Evolutionary conservation across 2,797 vertebrate genomes (phyloP).

Genomic region (Neosilurus hyrtlii): DNA sequence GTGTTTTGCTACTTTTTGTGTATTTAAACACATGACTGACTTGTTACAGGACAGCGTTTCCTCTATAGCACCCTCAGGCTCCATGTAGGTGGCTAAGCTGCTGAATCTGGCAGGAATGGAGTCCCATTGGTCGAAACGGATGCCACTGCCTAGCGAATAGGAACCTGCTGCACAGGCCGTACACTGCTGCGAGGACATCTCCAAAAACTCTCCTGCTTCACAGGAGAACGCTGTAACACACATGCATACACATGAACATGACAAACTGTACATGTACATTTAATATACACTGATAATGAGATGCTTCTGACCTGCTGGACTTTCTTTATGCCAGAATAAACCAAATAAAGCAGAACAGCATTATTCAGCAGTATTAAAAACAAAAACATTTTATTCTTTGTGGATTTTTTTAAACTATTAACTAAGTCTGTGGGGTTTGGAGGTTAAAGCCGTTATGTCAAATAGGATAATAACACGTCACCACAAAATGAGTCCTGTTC

Average conservation of each 20-base stretch:
- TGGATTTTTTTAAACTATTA: background rate
- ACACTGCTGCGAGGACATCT: conserved; percentile 94
- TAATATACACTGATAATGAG: background rate
- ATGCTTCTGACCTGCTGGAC: background rate
- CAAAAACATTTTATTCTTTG: background rate
- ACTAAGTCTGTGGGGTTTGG: background rate
- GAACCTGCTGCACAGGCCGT: conserved; percentile 89
- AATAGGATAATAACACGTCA: too few species aligned
- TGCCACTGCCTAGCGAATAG: conserved; percentile 92
- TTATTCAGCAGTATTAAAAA: background rate
- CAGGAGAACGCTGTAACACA: conserved; percentile 87
- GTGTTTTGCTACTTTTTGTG: background rate
- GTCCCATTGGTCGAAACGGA: conserved; percentile 97
- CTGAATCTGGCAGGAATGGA: conserved; percentile 91
- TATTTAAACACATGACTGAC: conserved; percentile 69
- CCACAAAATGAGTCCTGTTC: too few species aligned
- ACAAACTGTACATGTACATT: background rate
- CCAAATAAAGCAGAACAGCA: background rate
- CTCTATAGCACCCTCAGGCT: conserved; percentile 71
- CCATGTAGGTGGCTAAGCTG: conserved; percentile 86
- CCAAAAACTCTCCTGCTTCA: conserved; percentile 89
- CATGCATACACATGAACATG: background rate
- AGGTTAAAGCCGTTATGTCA: background rate
- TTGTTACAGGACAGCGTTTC: conserved; percentile 83
- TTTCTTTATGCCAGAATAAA: background rate